phyloP scores from a whole-genome alignment of 1,140 invertebrate species.

The Drosophila biarmipes region DNA sequence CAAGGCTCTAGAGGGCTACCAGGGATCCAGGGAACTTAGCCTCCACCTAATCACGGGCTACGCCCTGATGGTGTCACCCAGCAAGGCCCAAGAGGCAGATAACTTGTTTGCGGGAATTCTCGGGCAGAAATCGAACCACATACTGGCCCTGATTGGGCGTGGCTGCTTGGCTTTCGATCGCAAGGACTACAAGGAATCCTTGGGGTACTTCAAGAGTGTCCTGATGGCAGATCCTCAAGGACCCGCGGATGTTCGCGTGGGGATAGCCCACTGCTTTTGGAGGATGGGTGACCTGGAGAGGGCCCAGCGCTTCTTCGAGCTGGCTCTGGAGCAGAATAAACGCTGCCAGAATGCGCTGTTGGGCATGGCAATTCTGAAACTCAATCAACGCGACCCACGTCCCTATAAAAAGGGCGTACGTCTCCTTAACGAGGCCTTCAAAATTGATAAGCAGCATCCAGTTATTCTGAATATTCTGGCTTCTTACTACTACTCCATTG shows the following conservation, averaged over 20 bases:
- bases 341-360: constrained; percentile 41
- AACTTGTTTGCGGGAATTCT: constrained; percentile 22
- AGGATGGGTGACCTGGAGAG: constrained; percentile 27
- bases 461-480: constrained; percentile 35
- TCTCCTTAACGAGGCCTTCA: constrained; percentile 33
- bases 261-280: constrained; percentile 56
- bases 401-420: constrained; percentile 25
- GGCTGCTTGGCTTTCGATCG: constrained; percentile 52
- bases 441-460: constrained; percentile 28
- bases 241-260: constrained; percentile 43
- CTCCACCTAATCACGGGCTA: constrained; percentile 33
- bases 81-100: constrained; percentile 30
- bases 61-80: constrained; percentile 24
- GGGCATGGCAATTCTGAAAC: constrained; percentile 50
- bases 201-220: constrained; percentile 53
- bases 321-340: constrained; percentile 42
- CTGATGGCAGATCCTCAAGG: constrained; percentile 29
- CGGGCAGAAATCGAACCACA: not conserved
- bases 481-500: constrained; percentile 13
- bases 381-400: constrained; percentile 9
- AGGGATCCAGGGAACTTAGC: not conserved
- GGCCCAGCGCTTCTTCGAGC: constrained; percentile 35
- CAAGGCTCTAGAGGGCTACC: constrained; percentile 6
- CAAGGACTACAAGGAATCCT: constrained; percentile 19
- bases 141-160: constrained; percentile 42